Evolutionary conservation across 2,888 invertebrate species (phyloP), one percentile per base, ranked within the genome.

Genomic region (Heliconius ismenius): DNA sequence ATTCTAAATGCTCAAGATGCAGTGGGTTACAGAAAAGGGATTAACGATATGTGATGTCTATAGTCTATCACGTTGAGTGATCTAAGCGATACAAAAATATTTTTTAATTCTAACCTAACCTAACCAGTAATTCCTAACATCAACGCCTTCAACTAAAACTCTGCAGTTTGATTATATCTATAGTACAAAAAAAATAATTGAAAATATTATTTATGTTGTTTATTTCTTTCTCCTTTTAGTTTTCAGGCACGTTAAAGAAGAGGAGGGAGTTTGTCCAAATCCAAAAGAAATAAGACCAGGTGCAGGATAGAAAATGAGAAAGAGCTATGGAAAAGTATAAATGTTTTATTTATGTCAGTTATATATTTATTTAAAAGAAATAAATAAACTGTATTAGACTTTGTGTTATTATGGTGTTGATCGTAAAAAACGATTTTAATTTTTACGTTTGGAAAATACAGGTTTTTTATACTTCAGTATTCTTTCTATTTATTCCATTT

Each of bases 181-280:
- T 39, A 39, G 39, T 39, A 39, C 10, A 2, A 36, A 36, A 1
- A 36, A 36, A 11, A 2, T n/a, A 36, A 2, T 39, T 39, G 10
- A 39, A 39, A 39, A 11, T 39, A 39, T 49, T 18, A 49, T 18
- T 49, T 6, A 49, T 18, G 18, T 18, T 18, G 18, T 39, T 18
- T 18, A 15, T 43, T 43, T 43, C 18, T 49, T 49, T 49, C 21
- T 49, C 7, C 1, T 83, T 83, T 83, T 81, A 94, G 93, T 93
- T 87, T 94, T 86, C 89, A 90, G 92, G 77, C 92, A 94, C 79
- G 92, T 91, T 6, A 91, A 90, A 77, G 92, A 93, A 81, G 92
- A 92, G 63, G 91, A 91, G 79, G 89, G 87, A 0, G 80, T 89
- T 0, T 93, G 93, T 82, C 93, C 93, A 21, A 90, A 92, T 80